Evolutionary conservation across 2,113 vertebrate species (phyloP).

Genomic region (Atrichornis clamosus): DNA sequence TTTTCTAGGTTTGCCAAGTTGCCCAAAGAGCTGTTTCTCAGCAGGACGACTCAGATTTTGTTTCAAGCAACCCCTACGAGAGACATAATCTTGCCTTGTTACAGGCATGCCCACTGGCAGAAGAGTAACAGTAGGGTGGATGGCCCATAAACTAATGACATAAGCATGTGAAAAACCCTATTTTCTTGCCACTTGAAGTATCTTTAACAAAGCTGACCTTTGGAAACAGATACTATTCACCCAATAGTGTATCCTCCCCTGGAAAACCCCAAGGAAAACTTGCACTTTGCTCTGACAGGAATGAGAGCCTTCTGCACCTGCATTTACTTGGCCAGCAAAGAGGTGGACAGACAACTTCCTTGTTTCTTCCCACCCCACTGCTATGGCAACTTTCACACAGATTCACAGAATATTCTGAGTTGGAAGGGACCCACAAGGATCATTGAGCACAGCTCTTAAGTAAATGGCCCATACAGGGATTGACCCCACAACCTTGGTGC

Average conservation of each 20-base stretch:
- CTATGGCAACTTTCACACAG: background rate
- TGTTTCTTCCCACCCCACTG: accelerated
- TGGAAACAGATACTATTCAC: background rate
- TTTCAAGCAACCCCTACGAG: background rate
- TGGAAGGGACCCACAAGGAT: background rate
- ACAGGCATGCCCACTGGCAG: background rate
- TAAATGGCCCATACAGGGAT: background rate
- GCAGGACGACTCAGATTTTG: background rate
- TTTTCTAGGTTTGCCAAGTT: background rate
- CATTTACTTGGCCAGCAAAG: background rate
- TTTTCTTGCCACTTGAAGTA: background rate
- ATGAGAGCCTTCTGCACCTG: background rate
- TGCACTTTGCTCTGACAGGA: background rate
- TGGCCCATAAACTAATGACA: background rate
- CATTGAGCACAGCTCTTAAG: accelerated
- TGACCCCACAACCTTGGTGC: background rate
- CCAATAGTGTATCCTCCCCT: background rate
- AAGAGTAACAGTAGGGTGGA: background rate
- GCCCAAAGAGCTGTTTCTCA: background rate
- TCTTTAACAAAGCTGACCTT: background rate
- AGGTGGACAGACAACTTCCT: background rate
- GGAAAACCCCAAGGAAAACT: background rate
- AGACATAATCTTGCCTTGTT: background rate
- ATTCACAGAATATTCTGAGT: background rate
- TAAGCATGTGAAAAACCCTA: background rate